Evolutionary conservation across 2,113 vertebrate genomes (phyloP).

Genomic region (Chamaea fasciata): DNA sequence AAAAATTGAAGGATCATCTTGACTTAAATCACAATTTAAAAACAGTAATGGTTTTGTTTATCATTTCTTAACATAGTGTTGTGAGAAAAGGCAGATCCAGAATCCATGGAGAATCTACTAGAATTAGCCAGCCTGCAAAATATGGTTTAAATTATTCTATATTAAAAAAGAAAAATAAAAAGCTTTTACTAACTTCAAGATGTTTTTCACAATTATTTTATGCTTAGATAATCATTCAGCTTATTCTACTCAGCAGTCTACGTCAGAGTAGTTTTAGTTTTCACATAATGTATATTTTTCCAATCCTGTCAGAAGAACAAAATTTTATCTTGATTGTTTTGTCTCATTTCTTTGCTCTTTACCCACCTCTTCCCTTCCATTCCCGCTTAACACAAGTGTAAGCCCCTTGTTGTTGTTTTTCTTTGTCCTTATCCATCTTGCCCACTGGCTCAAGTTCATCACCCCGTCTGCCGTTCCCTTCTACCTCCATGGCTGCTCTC

Average conservation of each 20-base stretch:
- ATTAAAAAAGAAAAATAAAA: background rate
- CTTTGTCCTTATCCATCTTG: background rate
- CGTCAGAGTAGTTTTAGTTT: background rate
- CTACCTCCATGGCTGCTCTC: background rate
- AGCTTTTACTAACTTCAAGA: background rate
- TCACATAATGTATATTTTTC: background rate
- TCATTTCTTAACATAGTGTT: background rate
- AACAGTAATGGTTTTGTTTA: background rate
- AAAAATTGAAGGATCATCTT: background rate
- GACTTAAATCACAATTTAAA: background rate
- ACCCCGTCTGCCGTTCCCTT: background rate
- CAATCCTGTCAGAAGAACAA: background rate
- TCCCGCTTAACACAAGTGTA: background rate
- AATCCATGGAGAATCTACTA: background rate
- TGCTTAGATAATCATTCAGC: background rate
- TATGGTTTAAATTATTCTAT: background rate
- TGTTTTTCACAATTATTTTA: background rate
- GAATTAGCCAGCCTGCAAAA: background rate
- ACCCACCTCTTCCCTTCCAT: background rate
- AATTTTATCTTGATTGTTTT: background rate
- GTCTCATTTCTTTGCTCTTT: background rate
- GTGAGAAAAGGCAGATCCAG: background rate
- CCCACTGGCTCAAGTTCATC: background rate
- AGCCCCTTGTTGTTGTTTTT: background rate
- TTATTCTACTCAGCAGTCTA: background rate